phyloP scores from a whole-genome alignment of 2,888 invertebrate species.

The Microctonus aethiopoides region DNA sequence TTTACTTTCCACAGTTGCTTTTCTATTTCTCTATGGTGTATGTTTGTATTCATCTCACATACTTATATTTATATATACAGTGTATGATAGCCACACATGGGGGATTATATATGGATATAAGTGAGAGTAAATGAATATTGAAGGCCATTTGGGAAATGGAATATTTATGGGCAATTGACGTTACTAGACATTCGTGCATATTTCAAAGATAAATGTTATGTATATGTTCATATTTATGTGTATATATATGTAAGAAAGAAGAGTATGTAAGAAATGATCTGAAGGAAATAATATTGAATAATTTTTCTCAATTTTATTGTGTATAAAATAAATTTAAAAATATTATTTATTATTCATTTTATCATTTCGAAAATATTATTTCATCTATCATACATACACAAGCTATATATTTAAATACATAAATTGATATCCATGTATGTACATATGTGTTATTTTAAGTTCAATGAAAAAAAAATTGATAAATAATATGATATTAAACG shows the following conservation, averaged over 20 bases:
- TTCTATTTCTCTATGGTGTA: background rate
- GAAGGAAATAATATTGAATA: constrained; percentile 34
- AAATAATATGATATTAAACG: too few relatives aligned
- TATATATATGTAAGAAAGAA: background rate
- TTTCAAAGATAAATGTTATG: constrained; percentile 2
- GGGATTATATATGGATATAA: background rate
- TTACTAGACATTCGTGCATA: constrained; percentile 1
- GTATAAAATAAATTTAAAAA: background rate
- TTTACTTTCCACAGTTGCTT: background rate
- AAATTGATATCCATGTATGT: too few relatives aligned
- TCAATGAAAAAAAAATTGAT: too few relatives aligned
- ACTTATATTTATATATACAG: background rate
- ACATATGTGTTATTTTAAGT: too few relatives aligned
- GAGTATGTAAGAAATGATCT: constrained; percentile 15
- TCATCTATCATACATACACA: background rate
- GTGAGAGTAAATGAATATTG: constrained; percentile 18
- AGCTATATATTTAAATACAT: too few relatives aligned
- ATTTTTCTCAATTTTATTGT: constrained; percentile 18
- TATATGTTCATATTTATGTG: too few relatives aligned
- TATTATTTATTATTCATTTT: background rate
- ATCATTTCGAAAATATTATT: background rate
- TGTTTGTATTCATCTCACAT: background rate
- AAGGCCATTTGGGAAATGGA: constrained; percentile 13
- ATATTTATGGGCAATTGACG: constrained; percentile 13
- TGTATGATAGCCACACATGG: background rate